phyloP scores from a whole-genome alignment of 1,140 invertebrate genomes.

The Polypedilum vanderplanki region DNA sequence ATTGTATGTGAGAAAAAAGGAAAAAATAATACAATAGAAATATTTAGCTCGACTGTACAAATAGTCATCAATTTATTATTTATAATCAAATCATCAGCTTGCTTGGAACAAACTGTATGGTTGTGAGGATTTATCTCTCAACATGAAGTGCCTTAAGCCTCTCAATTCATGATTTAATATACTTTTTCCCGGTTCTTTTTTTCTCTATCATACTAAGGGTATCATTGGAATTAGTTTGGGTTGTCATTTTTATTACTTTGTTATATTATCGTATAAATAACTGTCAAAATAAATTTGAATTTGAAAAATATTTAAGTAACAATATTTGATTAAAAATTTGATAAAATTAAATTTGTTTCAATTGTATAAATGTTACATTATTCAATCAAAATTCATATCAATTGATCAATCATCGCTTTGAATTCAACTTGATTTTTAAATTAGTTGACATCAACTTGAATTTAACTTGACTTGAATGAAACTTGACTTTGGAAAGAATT shows the following conservation, averaged over 20 bases:
- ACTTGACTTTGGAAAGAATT: too few relatives aligned
- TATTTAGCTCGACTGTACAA: constrained; percentile 3
- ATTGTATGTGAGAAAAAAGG: neutral
- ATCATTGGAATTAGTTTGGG: neutral
- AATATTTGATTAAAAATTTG: too few relatives aligned
- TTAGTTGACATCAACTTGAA: too few relatives aligned
- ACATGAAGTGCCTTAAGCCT: constrained; percentile 16
- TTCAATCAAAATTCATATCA: too few relatives aligned
- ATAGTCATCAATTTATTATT: constrained; percentile 27
- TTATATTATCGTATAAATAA: too few relatives aligned
- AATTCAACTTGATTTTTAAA: too few relatives aligned
- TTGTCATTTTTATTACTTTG: neutral
- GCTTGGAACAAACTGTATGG: neutral
- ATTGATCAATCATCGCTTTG: too few relatives aligned
- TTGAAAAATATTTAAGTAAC: too few relatives aligned
- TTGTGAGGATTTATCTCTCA: neutral
- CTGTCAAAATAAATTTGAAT: too few relatives aligned
- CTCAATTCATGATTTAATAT: neutral
- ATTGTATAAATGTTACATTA: too few relatives aligned
- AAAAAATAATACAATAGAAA: neutral
- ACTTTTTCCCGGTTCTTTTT: neutral
- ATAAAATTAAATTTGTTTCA: too few relatives aligned
- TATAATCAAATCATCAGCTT: constrained; percentile 28
- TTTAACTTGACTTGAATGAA: too few relatives aligned
- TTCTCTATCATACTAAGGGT: neutral